phyloP scores from a whole-genome alignment of 2,797 vertebrate genomes.

The Silurus lanzhouensis region DNA sequence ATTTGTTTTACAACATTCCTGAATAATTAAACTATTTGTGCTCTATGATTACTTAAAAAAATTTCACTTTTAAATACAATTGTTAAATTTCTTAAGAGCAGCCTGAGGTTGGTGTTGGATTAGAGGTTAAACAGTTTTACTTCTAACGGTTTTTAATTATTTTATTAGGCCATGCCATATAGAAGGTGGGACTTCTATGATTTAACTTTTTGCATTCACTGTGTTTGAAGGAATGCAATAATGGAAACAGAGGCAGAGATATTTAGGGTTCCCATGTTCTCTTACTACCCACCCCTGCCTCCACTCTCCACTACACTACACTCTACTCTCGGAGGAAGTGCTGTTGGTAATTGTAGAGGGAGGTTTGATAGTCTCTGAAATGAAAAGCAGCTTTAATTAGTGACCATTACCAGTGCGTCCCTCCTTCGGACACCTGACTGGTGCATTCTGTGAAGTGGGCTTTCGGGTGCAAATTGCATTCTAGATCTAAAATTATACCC shows the following conservation, averaged over 20 bases:
- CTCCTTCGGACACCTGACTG: conserved; percentile 61
- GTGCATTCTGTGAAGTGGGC: conserved; percentile 53
- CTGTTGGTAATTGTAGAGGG: conserved; percentile 71
- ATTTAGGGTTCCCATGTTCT: conserved; percentile 37
- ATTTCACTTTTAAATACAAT: neutral
- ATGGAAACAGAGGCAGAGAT: conserved; percentile 52
- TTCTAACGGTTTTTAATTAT: neutral
- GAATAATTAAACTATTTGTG: neutral
- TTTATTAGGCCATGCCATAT: conserved; percentile 1
- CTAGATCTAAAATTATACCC: conserved; percentile 10
- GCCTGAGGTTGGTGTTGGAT: neutral
- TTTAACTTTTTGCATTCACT: conserved; percentile 54
- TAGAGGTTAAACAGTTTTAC: conserved; percentile 24
- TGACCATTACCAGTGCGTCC: conserved; percentile 63
- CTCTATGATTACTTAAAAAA: neutral
- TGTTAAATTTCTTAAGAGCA: neutral
- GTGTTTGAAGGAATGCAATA: conserved; percentile 67
- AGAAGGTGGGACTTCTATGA: conserved; percentile 14
- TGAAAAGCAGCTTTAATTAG: conserved; percentile 75
- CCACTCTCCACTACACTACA: conserved; percentile 42
- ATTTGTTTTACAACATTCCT: neutral
- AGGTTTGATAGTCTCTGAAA: conserved; percentile 66
- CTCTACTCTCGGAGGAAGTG: conserved; percentile 57
- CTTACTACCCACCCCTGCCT: neutral
- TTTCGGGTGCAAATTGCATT: conserved; percentile 45